Base-by-base conservation (phyloP, 2,888 invertebrate species). In the Melanchra persicariae region DNA sequence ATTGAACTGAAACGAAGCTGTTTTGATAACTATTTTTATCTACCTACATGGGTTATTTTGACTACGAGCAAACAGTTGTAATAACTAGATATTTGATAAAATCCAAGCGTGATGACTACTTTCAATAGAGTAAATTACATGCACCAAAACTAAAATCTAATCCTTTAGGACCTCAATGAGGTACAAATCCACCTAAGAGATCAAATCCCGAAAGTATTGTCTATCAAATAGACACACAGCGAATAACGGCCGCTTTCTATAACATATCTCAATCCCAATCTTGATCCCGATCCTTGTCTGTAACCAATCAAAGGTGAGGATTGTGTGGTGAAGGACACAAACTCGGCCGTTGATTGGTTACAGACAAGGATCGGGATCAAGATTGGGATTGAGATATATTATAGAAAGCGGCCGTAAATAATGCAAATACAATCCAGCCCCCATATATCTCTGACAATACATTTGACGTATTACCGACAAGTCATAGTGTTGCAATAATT, bases 401-500 rank as follows among this genome's bases (percentile, higher is more conserved):
- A n/a, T n/a, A n/a, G n/a, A n/a, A n/a, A n/a, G n/a, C n/a, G n/a
- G n/a, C n/a, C n/a, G n/a, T n/a, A 55, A 51, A 77, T 61, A 54
- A 77, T 74, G 43, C 64, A 65, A 74, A 77, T 77, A 58, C 61
- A 68, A 77, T 77, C 47, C 34, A 49, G 15, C 26, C 15, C 15
- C 52, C 57, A 67, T 64, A 51, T 47, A 82, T 78, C 78, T 59
- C 54, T 52, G 69, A 43, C 62, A 63, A 60, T 65, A 61, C 57
- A 66, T 58, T 63, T 72, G 78, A 80, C 72, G 59, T 75, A 66
- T 60, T 54, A 61, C 47, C 51, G 51, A 62, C 76, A 58, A 37
- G 54, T 68, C 22, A 51, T 40, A 58, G 62, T 52, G 45, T 54
- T 59, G 72, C 77, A 26, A 70, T 83, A 83, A 83, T 76, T 76